A percentile compares a stretch with the other conserved stretches of the same genome.
phyloP scores from a whole-genome alignment of 2,888 invertebrate species.

The Campopleginae sp. region DNA sequence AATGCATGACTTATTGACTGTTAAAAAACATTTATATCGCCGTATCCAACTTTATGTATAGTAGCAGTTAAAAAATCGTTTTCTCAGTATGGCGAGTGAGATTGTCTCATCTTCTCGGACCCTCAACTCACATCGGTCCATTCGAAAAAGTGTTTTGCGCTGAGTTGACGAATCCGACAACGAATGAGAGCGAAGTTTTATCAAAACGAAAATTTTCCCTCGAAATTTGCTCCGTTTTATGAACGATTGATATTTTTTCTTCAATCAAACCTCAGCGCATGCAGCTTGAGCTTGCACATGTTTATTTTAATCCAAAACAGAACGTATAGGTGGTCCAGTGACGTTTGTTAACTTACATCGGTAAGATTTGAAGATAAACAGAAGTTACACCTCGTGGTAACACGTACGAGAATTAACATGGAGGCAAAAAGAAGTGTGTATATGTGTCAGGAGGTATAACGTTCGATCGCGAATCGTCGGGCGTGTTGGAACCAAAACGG shows the following conservation, averaged over 20 bases:
- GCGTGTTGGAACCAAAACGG: slow-evolving; percentile 29
- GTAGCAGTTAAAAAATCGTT: too few relatives aligned
- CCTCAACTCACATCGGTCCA: not conserved
- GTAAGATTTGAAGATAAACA: slow-evolving; percentile 82
- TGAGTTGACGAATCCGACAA: not conserved
- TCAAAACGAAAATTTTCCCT: not conserved
- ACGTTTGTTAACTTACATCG: slow-evolving; percentile 79
- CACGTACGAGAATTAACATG: slow-evolving; percentile 81
- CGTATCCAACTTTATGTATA: too few relatives aligned
- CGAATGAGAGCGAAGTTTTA: not conserved
- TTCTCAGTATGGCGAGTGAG: too few relatives aligned
- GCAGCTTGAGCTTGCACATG: not conserved
- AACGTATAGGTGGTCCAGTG: slow-evolving; percentile 78
- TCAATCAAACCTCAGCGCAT: not conserved
- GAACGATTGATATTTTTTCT: not conserved
- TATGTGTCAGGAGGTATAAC: slow-evolving; percentile 31
- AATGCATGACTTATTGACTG: too few relatives aligned
- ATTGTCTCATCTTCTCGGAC: too few relatives aligned
- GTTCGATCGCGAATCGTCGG: slow-evolving; percentile 47
- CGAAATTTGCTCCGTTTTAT: not conserved
- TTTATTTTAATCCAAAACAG: not conserved
- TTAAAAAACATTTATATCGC: too few relatives aligned
- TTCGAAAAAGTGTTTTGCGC: not conserved
- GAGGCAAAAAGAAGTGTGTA: slow-evolving; percentile 38
- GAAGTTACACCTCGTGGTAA: slow-evolving; percentile 82